These are phyloP conservation scores for Melanaphis sacchari DNA, from an alignment of 1,140 invertebrate genomes.

Conservation along the genomic window DNA sequence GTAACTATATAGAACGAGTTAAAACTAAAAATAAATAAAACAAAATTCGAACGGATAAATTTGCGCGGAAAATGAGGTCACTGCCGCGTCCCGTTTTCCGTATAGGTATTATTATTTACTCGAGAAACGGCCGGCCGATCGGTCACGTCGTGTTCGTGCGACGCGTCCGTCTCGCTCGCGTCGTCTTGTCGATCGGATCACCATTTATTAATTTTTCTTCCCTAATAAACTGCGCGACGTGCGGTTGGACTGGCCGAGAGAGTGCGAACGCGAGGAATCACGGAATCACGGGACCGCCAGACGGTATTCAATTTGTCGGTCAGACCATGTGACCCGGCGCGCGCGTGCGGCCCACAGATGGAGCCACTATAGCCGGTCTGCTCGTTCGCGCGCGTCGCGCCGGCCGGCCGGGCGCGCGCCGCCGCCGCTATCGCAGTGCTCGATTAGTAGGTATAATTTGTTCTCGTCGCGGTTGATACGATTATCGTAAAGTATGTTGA, in stretches of 20 bases:
- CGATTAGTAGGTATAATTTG: not conserved
- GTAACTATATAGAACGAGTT: no score
- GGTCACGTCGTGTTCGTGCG: not conserved
- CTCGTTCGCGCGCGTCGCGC: not conserved
- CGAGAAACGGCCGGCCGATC: not conserved
- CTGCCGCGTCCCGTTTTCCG: not conserved
- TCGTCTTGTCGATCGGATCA: constrained; percentile 10
- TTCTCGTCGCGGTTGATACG: not conserved
- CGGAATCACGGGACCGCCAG: constrained; percentile 45
- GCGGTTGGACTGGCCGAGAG: constrained; percentile 56
- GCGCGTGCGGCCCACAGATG: constrained; percentile 45
- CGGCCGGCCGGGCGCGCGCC: no score
- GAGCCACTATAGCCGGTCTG: constrained; percentile 26
- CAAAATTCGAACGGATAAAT: not conserved
- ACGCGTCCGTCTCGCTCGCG: constrained; percentile 22
- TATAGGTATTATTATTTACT: not conserved
- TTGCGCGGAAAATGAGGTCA: not conserved
- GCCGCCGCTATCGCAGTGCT: not conserved
- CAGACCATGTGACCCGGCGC: constrained; percentile 52
- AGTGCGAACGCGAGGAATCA: constrained; percentile 44
- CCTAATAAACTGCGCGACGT: constrained; percentile 55
- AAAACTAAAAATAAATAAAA: not conserved
- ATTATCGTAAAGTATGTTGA: not conserved
- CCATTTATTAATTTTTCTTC: constrained; percentile 28
- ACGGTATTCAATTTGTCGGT: constrained; percentile 52